Evolutionary conservation across 2,797 vertebrate species (phyloP).

Genomic region (Crax fasciolata): DNA sequence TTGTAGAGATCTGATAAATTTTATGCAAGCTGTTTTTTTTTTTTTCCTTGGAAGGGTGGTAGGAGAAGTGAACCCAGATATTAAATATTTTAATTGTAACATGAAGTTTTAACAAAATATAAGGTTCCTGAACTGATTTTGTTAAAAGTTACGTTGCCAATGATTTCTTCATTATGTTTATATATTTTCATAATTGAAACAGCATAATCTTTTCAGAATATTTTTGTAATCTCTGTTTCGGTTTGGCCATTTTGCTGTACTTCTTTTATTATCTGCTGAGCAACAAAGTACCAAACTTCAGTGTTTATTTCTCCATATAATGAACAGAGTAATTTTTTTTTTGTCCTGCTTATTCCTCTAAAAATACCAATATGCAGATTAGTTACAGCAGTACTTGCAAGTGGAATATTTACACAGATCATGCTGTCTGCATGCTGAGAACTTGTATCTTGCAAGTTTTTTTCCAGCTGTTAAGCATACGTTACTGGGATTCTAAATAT

Average conservation of each 20-base stretch:
- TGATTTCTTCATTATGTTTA: conserved; percentile 42
- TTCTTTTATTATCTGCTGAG: conserved; percentile 22
- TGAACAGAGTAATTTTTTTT: conserved; percentile 61
- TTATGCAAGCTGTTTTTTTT: conserved; percentile 36
- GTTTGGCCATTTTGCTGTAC: conserved; percentile 27
- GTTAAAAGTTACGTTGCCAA: background rate
- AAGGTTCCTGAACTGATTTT: conserved; percentile 27
- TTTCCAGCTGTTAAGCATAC: conserved; percentile 33
- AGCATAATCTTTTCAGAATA: conserved; percentile 5
- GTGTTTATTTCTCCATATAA: conserved; percentile 53
- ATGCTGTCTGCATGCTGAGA: conserved; percentile 51
- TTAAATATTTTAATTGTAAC: background rate
- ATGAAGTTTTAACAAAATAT: conserved; percentile 20
- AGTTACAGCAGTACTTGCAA: conserved; percentile 47
- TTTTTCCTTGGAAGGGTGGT: background rate
- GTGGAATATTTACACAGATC: conserved; percentile 50
- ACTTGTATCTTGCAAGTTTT: conserved; percentile 46
- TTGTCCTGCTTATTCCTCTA: conserved; percentile 42
- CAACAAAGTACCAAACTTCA: conserved; percentile 30
- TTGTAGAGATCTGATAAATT: conserved; percentile 58
- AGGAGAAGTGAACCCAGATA: conserved; percentile 31
- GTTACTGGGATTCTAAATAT: conserved; percentile 36
- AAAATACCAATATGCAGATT: conserved; percentile 47
- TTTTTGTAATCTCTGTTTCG: background rate
- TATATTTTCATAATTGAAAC: conserved; percentile 28